phyloP scores from a whole-genome alignment of 2,888 invertebrate genomes.

The Tipula vernalis region DNA sequence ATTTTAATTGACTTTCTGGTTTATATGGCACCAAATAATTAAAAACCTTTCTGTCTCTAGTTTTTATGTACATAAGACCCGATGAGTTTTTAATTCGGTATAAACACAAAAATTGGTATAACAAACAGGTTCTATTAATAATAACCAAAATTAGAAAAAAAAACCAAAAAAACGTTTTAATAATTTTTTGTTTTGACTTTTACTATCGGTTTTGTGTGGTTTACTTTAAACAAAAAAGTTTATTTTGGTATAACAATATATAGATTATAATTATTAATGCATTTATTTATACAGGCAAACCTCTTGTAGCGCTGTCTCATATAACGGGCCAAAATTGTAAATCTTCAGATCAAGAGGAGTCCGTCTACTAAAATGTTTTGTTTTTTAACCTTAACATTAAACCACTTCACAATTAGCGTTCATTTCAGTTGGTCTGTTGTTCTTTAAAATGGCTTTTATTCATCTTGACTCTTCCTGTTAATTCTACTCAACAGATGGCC shows the following conservation, averaged over 20 bases:
- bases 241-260: neutral
- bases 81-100: neutral
- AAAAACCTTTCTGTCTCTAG: neutral
- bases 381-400: too few species aligned
- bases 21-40: neutral
- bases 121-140: neutral
- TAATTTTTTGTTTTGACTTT: neutral
- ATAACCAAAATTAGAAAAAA: neutral
- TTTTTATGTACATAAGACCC: neutral
- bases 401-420: too few species aligned
- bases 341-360: too few species aligned
- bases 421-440: too few species aligned
- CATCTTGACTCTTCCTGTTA: too few species aligned
- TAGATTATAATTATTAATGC: neutral
- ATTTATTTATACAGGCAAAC: neutral
- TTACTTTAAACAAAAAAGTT: neutral
- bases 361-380: too few species aligned
- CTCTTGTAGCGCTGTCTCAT: neutral
- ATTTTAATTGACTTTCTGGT: neutral
- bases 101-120: neutral
- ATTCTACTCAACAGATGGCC: too few species aligned
- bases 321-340: too few species aligned
- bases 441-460: too few species aligned
- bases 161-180: neutral
- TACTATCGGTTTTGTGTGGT: neutral